phyloP scores from a whole-genome alignment of 1,140 invertebrate species.

The Neodiprion fabricii region DNA sequence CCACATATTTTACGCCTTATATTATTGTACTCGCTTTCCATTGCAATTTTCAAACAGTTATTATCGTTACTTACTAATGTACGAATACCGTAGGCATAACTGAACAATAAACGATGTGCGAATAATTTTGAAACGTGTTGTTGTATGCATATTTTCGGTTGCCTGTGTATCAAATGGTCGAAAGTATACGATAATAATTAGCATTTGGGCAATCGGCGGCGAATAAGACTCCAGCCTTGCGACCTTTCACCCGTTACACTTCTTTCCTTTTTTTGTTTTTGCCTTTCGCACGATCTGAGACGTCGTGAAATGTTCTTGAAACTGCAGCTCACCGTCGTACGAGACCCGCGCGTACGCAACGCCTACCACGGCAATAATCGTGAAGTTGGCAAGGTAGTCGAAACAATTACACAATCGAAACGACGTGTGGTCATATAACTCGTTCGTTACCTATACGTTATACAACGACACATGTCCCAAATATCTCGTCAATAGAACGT shows the following conservation, averaged over 20 bases:
- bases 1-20: neutral
- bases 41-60: no score
- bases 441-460: neutral
- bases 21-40: no score
- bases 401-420: neutral
- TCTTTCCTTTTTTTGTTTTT: neutral
- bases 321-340: no score
- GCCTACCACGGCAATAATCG: neutral
- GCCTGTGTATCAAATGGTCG: neutral
- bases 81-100: no score
- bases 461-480: neutral
- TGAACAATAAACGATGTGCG: no score
- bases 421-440: neutral
- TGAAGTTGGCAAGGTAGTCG: slow-evolving; percentile 3
- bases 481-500: neutral
- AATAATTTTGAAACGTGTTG: neutral
- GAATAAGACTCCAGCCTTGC: neutral
- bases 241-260: neutral
- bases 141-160: neutral
- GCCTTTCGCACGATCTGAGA: neutral
- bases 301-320: neutral
- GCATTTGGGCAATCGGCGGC: neutral
- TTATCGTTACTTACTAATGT: no score
- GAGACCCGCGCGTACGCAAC: no score
- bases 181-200: neutral